These are phyloP conservation scores for Allygus modestus DNA, from an alignment of 2,888 invertebrate species.

Conservation along the genomic window DNA sequence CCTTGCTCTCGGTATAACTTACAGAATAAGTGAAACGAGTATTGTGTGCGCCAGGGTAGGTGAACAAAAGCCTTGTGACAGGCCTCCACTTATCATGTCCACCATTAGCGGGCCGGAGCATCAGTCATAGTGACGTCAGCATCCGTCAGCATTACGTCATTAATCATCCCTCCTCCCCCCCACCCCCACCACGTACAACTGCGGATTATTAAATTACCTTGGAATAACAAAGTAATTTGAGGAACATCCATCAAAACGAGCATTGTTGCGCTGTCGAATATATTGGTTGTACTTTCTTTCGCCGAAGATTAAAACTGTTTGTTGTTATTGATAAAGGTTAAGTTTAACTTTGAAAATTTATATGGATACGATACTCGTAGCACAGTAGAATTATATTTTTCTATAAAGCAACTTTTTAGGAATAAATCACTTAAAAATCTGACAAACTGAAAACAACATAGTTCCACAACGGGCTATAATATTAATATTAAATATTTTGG, in stretches of 20 bases:
- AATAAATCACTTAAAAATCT: no score
- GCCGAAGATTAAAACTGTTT: neutral
- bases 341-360: no score
- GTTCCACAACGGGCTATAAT: no score
- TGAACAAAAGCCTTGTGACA: constrained; percentile 45
- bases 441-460: no score
- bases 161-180: constrained; percentile 29
- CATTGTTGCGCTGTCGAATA: constrained; percentile 25
- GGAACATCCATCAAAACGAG: constrained; percentile 37
- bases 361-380: no score
- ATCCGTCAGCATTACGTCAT: constrained; percentile 51
- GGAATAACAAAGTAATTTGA: constrained; percentile 45
- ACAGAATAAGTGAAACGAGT: constrained; percentile 32
- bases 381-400: no score
- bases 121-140: constrained; percentile 50
- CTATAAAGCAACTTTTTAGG: no score
- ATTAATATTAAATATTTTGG: no score
- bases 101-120: constrained; percentile 46
- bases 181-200: constrained; percentile 14
- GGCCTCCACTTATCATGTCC: constrained; percentile 54
- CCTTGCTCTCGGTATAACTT: neutral
- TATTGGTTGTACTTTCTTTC: constrained; percentile 9
- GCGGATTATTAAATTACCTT: constrained; percentile 43
- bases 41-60: no score
- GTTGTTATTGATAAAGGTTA: no score